phyloP scores from a whole-genome alignment of 1,140 invertebrate species.

The Drosophila sulfurigaster region DNA sequence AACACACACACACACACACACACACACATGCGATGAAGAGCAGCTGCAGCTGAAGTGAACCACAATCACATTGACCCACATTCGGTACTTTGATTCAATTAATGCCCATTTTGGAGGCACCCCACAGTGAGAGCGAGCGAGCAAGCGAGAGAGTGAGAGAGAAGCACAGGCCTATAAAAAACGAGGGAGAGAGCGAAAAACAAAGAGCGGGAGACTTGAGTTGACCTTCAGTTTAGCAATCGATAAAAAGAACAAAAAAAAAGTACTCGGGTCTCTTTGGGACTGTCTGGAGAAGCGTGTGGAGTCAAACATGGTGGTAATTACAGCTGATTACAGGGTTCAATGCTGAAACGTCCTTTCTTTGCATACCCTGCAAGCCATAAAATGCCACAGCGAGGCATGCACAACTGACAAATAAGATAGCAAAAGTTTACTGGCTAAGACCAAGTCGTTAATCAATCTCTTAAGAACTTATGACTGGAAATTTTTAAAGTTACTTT shows the following conservation, averaged over 20 bases:
- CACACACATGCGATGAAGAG: background rate
- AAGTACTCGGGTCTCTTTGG: slow-evolving; percentile 4
- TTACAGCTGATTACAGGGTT: slow-evolving; percentile 52
- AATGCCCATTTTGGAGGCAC: slow-evolving; percentile 19
- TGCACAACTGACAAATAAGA: background rate
- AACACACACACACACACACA: background rate
- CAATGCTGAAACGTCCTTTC: slow-evolving; percentile 51
- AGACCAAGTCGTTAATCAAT: too few relatives aligned
- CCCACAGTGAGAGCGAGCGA: background rate
- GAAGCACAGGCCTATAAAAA: too few relatives aligned
- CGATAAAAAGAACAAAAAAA: slow-evolving; percentile 6
- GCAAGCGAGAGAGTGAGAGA: background rate
- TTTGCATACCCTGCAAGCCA: slow-evolving; percentile 12
- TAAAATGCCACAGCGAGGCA: background rate
- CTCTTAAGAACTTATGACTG: too few relatives aligned
- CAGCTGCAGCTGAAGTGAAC: slow-evolving; percentile 14
- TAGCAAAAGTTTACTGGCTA: too few relatives aligned
- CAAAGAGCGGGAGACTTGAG: background rate
- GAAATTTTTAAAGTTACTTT: too few relatives aligned
- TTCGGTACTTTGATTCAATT: slow-evolving; percentile 42
- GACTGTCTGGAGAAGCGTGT: slow-evolving; percentile 12
- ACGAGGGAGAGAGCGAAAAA: background rate
- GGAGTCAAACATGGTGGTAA: slow-evolving; percentile 23
- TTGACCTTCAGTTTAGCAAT: slow-evolving; percentile 38
- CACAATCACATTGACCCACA: slow-evolving; percentile 48